phyloP scores from a whole-genome alignment of 2,113 vertebrate species.

The Grallaria varia region DNA sequence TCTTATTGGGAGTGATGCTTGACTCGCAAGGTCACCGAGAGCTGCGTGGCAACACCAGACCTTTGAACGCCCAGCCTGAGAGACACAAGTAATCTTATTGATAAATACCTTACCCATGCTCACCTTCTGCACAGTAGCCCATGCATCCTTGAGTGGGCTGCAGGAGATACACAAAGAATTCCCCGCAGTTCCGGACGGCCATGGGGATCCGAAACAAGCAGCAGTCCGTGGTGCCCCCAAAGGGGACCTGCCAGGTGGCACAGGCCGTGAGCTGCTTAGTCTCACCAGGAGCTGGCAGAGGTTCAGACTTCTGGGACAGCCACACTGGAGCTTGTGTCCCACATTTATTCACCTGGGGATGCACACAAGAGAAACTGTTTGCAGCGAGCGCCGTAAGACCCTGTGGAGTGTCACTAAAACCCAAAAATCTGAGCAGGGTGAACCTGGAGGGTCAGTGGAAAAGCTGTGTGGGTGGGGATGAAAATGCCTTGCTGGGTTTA shows the following conservation, averaged over 20 bases:
- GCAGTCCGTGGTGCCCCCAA: conserved; percentile 70
- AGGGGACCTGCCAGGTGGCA: conserved; percentile 77
- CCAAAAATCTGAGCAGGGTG: not conserved
- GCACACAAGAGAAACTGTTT: not conserved
- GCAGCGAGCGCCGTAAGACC: not conserved
- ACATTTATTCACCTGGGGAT: conserved; percentile 81
- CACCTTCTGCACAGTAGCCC: conserved; percentile 80
- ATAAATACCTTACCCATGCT: conserved; percentile 8
- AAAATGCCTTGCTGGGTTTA: not conserved
- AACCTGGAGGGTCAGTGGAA: not conserved
- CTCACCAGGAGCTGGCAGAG: conserved; percentile 61
- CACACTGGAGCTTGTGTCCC: conserved; percentile 85
- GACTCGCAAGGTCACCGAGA: conserved; percentile 28
- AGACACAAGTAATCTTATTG: not conserved
- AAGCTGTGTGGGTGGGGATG: not conserved
- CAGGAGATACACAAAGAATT: conserved; percentile 77
- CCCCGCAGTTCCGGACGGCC: conserved; percentile 70
- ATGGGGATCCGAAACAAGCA: conserved; percentile 77
- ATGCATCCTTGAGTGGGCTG: conserved; percentile 79
- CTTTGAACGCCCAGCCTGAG: not conserved
- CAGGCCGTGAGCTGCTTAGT: conserved; percentile 67
- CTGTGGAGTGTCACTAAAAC: fast-evolving
- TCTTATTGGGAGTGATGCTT: conserved; percentile 5
- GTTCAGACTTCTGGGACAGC: conserved; percentile 72
- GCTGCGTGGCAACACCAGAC: not conserved